Base-by-base conservation (phyloP, 2,797 vertebrate genomes). In the Onychomys leucogaster region DNA sequence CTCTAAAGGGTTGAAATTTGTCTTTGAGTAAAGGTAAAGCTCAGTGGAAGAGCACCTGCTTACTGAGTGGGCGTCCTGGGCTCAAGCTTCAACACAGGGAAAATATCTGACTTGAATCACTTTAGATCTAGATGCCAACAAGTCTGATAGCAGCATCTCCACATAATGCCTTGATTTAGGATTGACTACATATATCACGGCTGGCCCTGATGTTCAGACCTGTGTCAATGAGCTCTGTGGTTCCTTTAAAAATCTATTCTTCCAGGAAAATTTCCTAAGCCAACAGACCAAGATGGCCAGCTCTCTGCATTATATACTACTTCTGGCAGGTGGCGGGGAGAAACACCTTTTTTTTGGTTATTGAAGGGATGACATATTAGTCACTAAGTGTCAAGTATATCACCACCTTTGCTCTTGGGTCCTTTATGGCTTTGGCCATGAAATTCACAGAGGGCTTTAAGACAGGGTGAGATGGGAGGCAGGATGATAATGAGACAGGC, bases 241-340 rank as follows among this genome's bases (percentile, higher is more conserved):
- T 73, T 87, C 14, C 73, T 89, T 85, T 69, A 85, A 94, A 69
- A 59, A 49, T 7, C 12, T 90, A 77, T 16, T 34, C 29, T 46
- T 95, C 55, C 63, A 73, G 77, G 84, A 94, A 78, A 78, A 49
- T 65, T 83, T 84, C 73, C 77, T 78, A 94, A 87, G 69, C 7
- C 46, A 92, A 1, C 75, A 92, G 83, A 88, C 59, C 6, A 43
- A 65, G 10, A 25, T 1, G 37, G 43, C 19, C n/a, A 75, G 29
- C 59, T 17, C 49, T 93, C 25, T 92, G 63, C 27, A 4, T 86
- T 65, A 55, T 59, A 41, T 12, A 86, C 7, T 21, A 9, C 78
- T 65, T 94, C 43, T 83, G 67, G 69, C 43, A 91, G 71, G 16
- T 21, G 29, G 9, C 43, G 9, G 27, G 16, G 27, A 17, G 0